Percentiles rank a stretch among this genome's conserved stretches.
Evolutionary conservation across 64 coral and sea anemone species (phyloP).

Genomic region (Stichodactyla mertensii): DNA sequence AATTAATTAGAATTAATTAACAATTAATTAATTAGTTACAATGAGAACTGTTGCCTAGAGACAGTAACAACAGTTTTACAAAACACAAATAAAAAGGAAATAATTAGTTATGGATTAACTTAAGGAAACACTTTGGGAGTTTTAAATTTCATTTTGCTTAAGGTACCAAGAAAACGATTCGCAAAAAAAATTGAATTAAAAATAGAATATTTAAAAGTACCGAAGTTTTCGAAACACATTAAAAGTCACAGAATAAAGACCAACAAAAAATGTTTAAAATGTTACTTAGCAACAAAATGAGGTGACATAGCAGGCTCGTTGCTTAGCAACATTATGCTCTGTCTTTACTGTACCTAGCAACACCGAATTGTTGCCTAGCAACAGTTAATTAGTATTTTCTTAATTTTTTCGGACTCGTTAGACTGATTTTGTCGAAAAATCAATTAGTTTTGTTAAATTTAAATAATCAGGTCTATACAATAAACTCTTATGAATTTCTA

Average conservation of each 20-base stretch:
- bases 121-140: no score
- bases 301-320: neutral
- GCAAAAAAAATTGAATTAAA: no score
- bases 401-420: neutral
- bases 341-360: neutral
- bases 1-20: no score
- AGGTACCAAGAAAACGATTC: no score
- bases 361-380: neutral
- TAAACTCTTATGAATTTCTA: neutral
- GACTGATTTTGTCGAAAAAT: neutral
- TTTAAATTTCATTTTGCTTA: no score
- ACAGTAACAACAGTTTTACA: no score
- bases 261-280: neutral
- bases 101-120: no score
- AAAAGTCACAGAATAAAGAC: neutral
- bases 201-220: no score
- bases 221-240: no score
- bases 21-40: no score
- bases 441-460: neutral
- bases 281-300: neutral
- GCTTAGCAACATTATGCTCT: neutral
- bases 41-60: no score
- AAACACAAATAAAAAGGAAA: no score
- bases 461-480: neutral
- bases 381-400: neutral